Evolutionary conservation across 2,113 vertebrate genomes (phyloP).

Genomic region (Ceyx margarethae): DNA sequence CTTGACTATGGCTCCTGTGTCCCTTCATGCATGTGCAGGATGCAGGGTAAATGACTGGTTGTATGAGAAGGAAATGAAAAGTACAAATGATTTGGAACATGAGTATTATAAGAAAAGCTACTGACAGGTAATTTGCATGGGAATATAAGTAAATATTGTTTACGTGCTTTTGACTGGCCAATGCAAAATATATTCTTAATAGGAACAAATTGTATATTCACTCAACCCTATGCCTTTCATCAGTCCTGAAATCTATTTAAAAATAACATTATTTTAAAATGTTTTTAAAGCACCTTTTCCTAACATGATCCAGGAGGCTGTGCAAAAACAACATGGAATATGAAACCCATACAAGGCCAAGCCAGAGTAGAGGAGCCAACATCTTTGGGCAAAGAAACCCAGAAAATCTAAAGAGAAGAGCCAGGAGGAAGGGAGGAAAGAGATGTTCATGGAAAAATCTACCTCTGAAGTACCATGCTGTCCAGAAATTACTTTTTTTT

Average conservation of each 20-base stretch:
- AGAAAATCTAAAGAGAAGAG: constrained; percentile 8
- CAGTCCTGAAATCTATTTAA: not conserved
- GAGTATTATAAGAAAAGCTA: not conserved
- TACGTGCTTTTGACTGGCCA: not conserved
- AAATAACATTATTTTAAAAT: constrained; percentile 31
- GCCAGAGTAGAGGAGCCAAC: constrained; percentile 22
- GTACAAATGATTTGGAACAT: not conserved
- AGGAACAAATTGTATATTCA: not conserved
- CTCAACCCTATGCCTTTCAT: not conserved
- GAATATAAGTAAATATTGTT: not conserved
- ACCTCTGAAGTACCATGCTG: not conserved
- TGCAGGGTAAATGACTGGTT: not conserved
- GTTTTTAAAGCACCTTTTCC: constrained; percentile 35
- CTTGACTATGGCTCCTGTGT: not conserved
- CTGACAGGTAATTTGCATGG: not conserved
- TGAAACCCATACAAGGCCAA: not conserved
- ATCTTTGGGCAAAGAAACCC: constrained; percentile 39
- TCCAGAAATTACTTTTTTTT: not conserved
- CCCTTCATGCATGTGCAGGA: not conserved
- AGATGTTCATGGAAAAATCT: constrained; percentile 34
- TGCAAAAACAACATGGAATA: constrained; percentile 45
- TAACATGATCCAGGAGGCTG: constrained; percentile 20
- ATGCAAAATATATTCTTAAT: not conserved
- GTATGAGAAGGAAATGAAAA: not conserved
- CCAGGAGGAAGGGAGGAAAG: constrained; percentile 18